Base-by-base conservation (phyloP, 2,113 vertebrate species). In the Numida meleagris region DNA sequence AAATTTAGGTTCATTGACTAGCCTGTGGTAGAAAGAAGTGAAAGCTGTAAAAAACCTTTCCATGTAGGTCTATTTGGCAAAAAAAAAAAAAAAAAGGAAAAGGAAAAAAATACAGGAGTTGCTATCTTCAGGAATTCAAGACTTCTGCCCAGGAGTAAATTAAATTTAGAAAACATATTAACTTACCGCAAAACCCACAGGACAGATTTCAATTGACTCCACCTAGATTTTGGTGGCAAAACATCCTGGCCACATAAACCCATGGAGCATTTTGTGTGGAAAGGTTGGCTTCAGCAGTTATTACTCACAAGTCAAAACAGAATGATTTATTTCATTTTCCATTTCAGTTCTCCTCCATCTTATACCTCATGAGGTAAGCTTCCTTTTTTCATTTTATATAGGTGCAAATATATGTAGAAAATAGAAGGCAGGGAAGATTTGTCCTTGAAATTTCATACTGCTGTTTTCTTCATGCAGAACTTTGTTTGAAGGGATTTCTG, bases 281-380 rank as follows among this genome's bases (percentile, higher is more conserved):
- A 94, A 93, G 78, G 63, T 85, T 95, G 86, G 73, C 90, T 92
- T 88, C 74, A 82, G 90, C 62, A 73, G 72, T 84, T 94, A 95
- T 97, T 97, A 96, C 93, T 97, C 97, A 97, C 86, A 96, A 90
- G 88, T 96, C 94, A 93, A 97, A 97, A 97, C 94, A 97, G 86
- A 91, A 92, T 91, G 90, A 96, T 95, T 90, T 95, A 96, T 96
- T 95, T 93, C 34, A 80, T 96, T 96, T 96, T 97, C 96, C 91
- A 92, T 94, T 96, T 95, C 86, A 67, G 75, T 92, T 85, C 62
- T 94, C 51, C 66, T 94, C 86, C 95, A 71, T 94, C 71, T 91
- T 91, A 87, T 3, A 93, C 27, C 65, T 89, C 66, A 50, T 67
- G 78, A 82, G 59, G 58, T 71, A 68, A 63, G 33, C 72, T 95